These are phyloP conservation scores for Sorex araneus DNA, from an alignment of 2,113 vertebrate genomes.

Conservation along the genomic window DNA sequence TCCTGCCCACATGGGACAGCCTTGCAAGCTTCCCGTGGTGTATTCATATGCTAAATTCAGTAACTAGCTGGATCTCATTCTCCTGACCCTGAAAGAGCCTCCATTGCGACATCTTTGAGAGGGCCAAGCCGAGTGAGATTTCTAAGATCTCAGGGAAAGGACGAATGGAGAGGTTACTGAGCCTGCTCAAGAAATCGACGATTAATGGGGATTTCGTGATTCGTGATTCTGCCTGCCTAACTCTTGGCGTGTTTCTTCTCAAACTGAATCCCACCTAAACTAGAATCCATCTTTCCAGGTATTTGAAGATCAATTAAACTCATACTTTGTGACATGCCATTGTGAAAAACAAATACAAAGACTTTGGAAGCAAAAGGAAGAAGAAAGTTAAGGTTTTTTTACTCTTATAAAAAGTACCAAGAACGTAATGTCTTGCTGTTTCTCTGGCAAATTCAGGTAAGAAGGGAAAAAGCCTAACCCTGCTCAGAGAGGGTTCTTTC, in stretches of 20 bases:
- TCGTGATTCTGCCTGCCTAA: neutral
- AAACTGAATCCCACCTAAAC: neutral
- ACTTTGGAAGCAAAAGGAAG: constrained; percentile 45
- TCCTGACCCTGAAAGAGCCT: too few species aligned
- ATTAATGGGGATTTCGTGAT: too few species aligned
- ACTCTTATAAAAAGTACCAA: constrained; percentile 34
- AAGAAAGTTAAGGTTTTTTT: constrained; percentile 28
- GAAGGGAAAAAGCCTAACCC: constrained; percentile 39
- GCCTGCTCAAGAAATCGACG: too few species aligned
- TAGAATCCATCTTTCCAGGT: neutral
- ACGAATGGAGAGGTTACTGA: too few species aligned
- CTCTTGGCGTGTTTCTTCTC: constrained; percentile 24
- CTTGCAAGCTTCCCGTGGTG: too few species aligned
- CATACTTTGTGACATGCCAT: constrained; percentile 12
- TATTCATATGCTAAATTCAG: too few species aligned
- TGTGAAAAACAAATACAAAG: constrained; percentile 64
- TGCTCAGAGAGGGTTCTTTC: neutral
- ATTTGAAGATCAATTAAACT: constrained; percentile 29
- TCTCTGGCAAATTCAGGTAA: constrained; percentile 35
- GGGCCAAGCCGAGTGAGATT: too few species aligned
- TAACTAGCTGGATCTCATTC: too few species aligned
- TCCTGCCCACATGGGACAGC: too few species aligned
- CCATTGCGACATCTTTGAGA: too few species aligned
- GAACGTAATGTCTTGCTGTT: constrained; percentile 40
- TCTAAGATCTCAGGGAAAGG: too few species aligned